Evolutionary conservation across 2,888 invertebrate species (phyloP).

Genomic region (Amphimallon solstitiale): DNA sequence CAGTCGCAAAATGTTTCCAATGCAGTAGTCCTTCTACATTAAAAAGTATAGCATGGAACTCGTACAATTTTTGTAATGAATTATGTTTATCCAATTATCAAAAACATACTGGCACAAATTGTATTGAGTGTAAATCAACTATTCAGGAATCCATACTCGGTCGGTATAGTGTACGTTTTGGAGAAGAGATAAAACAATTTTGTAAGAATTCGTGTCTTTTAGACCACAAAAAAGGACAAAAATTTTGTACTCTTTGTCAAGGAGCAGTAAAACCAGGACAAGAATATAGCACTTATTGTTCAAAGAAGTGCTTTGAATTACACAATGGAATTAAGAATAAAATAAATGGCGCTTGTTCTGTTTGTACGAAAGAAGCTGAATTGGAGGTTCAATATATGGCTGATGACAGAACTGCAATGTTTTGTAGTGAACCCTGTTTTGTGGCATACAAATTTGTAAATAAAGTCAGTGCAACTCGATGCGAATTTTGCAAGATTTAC

Average conservation of each 20-base stretch:
- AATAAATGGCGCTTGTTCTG: constrained; percentile 78
- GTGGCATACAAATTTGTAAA: constrained; percentile 95
- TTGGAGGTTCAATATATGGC: constrained; percentile 83
- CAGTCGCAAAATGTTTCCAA: constrained; percentile 59
- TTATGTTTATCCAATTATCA: constrained; percentile 82
- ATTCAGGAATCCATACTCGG: constrained; percentile 70
- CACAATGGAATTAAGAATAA: constrained; percentile 70
- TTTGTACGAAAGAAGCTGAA: constrained; percentile 79
- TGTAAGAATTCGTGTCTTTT: constrained; percentile 88
- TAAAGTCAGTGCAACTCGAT: constrained; percentile 81
- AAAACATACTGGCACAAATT: constrained; percentile 77
- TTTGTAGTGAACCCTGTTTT: constrained; percentile 93
- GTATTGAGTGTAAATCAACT: constrained; percentile 81
- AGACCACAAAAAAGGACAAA: constrained; percentile 87
- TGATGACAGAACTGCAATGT: constrained; percentile 73
- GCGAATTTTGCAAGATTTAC: constrained; percentile 82
- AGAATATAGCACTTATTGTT: constrained; percentile 69
- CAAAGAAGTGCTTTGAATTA: constrained; percentile 78
- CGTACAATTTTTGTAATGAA: constrained; percentile 93
- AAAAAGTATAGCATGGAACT: constrained; percentile 82
- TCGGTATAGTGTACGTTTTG: constrained; percentile 94
- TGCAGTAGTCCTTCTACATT: constrained; percentile 63
- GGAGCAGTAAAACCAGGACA: constrained; percentile 72
- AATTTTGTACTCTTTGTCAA: constrained; percentile 93
- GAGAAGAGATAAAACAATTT: constrained; percentile 91